Evolutionary conservation across 2,113 vertebrate species (phyloP).

Genomic region (Myotis yumanensis): DNA sequence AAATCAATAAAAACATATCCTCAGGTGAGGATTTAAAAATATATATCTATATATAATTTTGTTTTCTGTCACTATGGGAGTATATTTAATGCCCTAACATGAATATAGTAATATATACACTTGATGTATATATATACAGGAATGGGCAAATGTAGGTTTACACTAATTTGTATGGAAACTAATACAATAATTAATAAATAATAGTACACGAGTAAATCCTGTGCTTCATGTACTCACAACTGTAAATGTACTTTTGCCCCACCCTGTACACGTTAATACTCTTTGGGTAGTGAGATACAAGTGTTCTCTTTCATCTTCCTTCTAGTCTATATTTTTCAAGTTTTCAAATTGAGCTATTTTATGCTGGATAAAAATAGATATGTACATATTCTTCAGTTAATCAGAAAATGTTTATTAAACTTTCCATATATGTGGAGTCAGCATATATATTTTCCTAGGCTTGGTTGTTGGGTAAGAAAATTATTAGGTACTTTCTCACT

Average conservation of each 20-base stretch:
- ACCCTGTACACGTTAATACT: background rate
- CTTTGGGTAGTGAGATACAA: background rate
- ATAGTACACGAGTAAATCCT: background rate
- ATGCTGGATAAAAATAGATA: background rate
- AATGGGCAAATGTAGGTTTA: background rate
- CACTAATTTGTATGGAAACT: background rate
- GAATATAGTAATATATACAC: background rate
- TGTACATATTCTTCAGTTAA: background rate
- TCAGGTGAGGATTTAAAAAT: background rate
- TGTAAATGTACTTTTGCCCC: background rate
- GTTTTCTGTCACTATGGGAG: background rate
- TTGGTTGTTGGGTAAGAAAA: slow-evolving; percentile 23
- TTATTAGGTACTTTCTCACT: background rate
- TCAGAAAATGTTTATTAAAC: slow-evolving; percentile 31
- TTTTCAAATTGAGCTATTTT: slow-evolving; percentile 17
- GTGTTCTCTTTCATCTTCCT: background rate
- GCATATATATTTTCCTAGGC: background rate
- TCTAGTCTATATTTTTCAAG: slow-evolving; percentile 25
- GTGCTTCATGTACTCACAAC: background rate
- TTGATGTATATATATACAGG: background rate
- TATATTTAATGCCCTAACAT: background rate
- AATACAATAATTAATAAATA: background rate
- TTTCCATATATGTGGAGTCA: background rate
- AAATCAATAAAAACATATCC: background rate
- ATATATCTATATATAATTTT: background rate